These are phyloP conservation scores for Ormyrus labotus DNA, from an alignment of 2,888 invertebrate species.

Conservation along the genomic window DNA sequence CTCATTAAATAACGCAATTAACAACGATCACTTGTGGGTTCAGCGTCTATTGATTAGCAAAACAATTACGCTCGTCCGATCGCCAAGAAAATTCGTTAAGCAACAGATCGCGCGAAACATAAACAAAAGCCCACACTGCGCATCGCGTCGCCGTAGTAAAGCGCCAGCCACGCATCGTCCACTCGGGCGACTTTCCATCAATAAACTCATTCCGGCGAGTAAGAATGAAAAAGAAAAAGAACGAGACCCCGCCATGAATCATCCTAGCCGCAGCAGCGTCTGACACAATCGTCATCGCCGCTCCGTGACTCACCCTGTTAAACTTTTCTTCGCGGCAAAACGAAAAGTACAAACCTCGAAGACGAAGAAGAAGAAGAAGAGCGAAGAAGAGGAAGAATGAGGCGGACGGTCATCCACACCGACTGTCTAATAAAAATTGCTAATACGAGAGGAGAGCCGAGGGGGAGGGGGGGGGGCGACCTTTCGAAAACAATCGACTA, in stretches of 20 bases:
- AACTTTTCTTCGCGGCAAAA: constrained; percentile 3
- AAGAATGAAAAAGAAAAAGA: not conserved
- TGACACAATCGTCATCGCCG: constrained; percentile 17
- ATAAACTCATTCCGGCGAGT: constrained; percentile 19
- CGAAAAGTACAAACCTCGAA: not conserved
- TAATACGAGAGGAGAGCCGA: not conserved
- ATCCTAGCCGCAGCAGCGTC: constrained; percentile 1
- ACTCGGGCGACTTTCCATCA: constrained; percentile 6
- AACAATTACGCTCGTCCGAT: too few species aligned
- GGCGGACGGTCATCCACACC: constrained; percentile 9
- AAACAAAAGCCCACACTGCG: too few species aligned
- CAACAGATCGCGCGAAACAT: too few species aligned
- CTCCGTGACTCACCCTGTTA: constrained; percentile 17
- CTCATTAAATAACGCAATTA: too few species aligned
- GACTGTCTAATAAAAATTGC: constrained; percentile 13
- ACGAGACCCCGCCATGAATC: constrained; percentile 22
- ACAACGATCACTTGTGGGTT: too few species aligned
- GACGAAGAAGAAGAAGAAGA: not conserved
- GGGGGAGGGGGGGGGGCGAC: not conserved
- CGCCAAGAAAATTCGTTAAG: too few species aligned
- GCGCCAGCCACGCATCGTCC: not conserved
- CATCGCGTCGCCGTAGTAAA: too few species aligned
- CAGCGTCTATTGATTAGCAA: too few species aligned
- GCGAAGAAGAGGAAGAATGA: not conserved
- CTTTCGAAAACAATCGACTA: constrained; percentile 36